Evolutionary conservation across 2,113 vertebrate species (phyloP), one percentile per base, ranked within the genome.

Genomic region (Plotosus lineatus): DNA sequence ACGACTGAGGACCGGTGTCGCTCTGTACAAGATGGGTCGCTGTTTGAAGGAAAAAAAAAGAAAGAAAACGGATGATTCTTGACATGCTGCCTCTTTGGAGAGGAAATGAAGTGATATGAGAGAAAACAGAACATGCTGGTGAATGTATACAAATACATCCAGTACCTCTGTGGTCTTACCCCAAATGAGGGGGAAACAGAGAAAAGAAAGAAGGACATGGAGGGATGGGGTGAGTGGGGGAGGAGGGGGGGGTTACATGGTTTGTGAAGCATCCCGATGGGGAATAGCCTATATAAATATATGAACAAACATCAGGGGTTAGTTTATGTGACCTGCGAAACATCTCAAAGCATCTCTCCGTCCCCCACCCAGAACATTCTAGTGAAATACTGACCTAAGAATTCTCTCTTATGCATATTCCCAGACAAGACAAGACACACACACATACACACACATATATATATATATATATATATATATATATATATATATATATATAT

Each of bases 251-350:
- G 33, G 28, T n/a, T 33, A n/a, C 33, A 65, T 55, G 58, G 31
- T 76, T 75, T 75, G 50, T 74, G 31, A 26, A 83, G 72, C 46
- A 60, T 84, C 63, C 53, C 65, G 38, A 48, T 21, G 51, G 63
- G 65, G 78, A 33, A 8, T 40, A 10, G 31, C 31, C 50, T 78
- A 23, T 66, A 61, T 81, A 84, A 77, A 84, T 81, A 84, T 46
- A 68, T 63, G 46, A 73, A 81, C 42, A 81, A 84, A 84, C 63
- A 71, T 28, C n/a, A 61, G 48, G 79, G 74, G 53, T 69, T 79
- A 79, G 58, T 63, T 44, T 78, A 38, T 58, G 40, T 46, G 44
- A 51, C 73, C 63, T 76, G 71, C 72, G 33, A 78, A 83, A 63
- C 65, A 80, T 80, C 73, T 42, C 75, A 50, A 51, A 72, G 40